Evolutionary conservation across 2,797 vertebrate species (phyloP).

Genomic region (Clarias pachynema): DNA sequence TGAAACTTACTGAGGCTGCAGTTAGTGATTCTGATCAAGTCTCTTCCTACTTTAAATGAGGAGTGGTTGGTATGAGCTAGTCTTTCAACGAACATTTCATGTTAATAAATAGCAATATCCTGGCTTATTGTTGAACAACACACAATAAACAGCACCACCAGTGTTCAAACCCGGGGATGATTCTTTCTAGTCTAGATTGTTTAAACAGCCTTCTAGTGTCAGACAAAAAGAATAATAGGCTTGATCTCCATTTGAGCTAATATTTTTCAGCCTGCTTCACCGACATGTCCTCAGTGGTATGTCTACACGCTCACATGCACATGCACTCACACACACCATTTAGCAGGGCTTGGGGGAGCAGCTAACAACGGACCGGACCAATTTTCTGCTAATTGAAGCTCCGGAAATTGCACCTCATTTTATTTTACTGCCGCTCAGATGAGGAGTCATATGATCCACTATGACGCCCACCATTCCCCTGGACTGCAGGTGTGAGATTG

Average conservation of each 20-base stretch:
- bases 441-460: constrained; percentile 73
- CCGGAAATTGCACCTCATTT: constrained; percentile 84
- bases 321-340: constrained; percentile 27
- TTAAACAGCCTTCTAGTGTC: background rate
- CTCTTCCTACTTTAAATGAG: background rate
- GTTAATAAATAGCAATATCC: background rate
- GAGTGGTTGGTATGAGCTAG: background rate
- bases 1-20: background rate
- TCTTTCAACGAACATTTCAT: background rate
- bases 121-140: background rate
- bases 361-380: constrained; percentile 76
- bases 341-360: constrained; percentile 60
- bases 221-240: background rate
- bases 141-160: background rate
- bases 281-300: background rate
- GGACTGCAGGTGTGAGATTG: constrained; percentile 67
- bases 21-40: background rate
- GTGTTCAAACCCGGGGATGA: background rate
- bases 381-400: constrained; percentile 80
- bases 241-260: background rate
- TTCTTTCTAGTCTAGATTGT: background rate
- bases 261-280: background rate
- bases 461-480: constrained; percentile 32
- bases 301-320: background rate
- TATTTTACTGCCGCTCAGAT: constrained; percentile 81